Evolutionary conservation across 2,888 invertebrate genomes (phyloP), one percentile per base, ranked within the genome.

Genomic region (Carcina quercana): DNA sequence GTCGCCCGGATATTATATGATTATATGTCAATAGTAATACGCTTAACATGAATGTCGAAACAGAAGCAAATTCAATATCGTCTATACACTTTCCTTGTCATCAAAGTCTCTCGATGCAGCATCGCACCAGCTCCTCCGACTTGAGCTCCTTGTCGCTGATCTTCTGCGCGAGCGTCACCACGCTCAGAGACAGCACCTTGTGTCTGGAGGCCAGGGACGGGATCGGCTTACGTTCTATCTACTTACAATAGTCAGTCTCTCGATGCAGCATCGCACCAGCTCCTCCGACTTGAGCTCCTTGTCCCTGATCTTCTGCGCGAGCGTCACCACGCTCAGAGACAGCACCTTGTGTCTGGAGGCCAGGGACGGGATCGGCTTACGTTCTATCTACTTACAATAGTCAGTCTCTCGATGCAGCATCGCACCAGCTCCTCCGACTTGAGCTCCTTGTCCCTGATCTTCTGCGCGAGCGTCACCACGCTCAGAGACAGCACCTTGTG

Each of bases 101-200:
- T n/a, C n/a, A n/a, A 28, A 95, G 93, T 46, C 96, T 86, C 27
- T 91, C 88, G 42, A 94, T 91, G 59, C 89, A 96, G 2, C 89
- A 86, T 38, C 76, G 73, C 0, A 95, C 91, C 12, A 95, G 86
- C 38, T 89, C 86, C 54, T 89, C 89, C 2, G 90, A 88, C 28
- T 87, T 88, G 5, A 94, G 42, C 54, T 90, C 75, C 29, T 83
- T 84, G 14, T 58, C 71, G 52, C 89, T 82, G 31, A 94, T 93
- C 69, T 89, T 88, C 28, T 74, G 66, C 0, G 93, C 92, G 38
- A 94, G 60, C 7, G 86, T 72, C 8, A 86, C 78, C 0, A 91
- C 93, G 65, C 93, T 93, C 52, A 90, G 86, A 0, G 58, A 40
- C 3, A 85, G 46, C 0, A 85, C 52, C 1, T 43, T 48, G 35